A percentile compares a stretch with the other conserved stretches of the same genome.
Evolutionary conservation across 2,113 vertebrate genomes (phyloP).

Genomic region (Hystrix brachyura): DNA sequence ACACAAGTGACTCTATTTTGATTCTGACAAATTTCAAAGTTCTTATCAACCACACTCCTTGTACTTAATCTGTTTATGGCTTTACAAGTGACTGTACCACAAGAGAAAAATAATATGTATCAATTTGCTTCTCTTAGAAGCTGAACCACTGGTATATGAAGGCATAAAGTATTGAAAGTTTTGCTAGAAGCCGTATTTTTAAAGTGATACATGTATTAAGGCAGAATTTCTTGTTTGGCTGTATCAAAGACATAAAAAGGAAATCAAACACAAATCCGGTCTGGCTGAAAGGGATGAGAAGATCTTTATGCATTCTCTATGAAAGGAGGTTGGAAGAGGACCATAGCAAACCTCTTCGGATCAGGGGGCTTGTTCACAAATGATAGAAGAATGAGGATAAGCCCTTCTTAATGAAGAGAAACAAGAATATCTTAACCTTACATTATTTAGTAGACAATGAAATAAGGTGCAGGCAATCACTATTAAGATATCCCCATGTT

Average conservation of each 20-base stretch:
- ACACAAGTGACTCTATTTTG: neutral
- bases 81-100: neutral
- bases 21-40: neutral
- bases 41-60: neutral
- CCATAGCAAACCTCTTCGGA: neutral
- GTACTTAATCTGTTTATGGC: neutral
- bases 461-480: neutral
- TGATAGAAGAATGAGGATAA: neutral
- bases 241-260: slow-evolving; percentile 40
- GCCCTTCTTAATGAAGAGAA: neutral
- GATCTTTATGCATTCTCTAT: neutral
- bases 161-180: neutral
- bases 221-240: neutral
- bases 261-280: neutral
- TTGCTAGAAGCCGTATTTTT: neutral
- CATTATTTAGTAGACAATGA: neutral
- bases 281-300: neutral
- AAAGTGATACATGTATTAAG: slow-evolving; percentile 8
- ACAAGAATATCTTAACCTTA: neutral
- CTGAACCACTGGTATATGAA: neutral
- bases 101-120: neutral
- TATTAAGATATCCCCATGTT: neutral
- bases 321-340: neutral
- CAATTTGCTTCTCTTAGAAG: neutral
- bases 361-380: neutral